These are phyloP conservation scores for Ylistrum balloti DNA, from an alignment of 1,140 invertebrate species.

Conservation along the genomic window DNA sequence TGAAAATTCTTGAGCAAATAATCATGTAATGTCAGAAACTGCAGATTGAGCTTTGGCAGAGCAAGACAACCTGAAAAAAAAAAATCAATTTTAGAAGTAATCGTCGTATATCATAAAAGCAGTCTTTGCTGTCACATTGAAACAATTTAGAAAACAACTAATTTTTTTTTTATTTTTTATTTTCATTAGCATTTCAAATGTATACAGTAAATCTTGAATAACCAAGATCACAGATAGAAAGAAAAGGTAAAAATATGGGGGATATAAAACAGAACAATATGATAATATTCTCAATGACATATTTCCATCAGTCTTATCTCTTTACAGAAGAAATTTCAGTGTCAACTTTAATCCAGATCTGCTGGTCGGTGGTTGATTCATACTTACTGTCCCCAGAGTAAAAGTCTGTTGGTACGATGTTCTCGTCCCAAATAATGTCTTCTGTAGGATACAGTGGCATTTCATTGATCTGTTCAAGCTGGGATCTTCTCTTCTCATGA, in stretches of 20 bases:
- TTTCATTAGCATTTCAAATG: no score
- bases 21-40: slow-evolving; percentile 99
- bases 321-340: no score
- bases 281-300: no score
- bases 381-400: slow-evolving; percentile 93
- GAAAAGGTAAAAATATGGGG: no score
- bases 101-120: no score
- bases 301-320: no score
- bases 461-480: slow-evolving; percentile 96
- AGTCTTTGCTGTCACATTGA: no score
- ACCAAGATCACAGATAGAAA: no score
- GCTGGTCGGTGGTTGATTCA: neutral
- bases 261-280: no score
- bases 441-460: slow-evolving; percentile 99
- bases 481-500: slow-evolving; percentile 94
- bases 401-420: slow-evolving; percentile 98
- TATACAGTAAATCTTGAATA: no score
- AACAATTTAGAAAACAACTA: neutral
- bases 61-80: slow-evolving; percentile 86
- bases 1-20: slow-evolving; percentile 99
- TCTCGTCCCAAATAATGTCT: slow-evolving; percentile 99
- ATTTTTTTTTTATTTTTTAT: no score
- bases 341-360: no score
- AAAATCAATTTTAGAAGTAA: neutral
- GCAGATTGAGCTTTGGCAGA: slow-evolving; percentile 98